A percentile compares a stretch with the other conserved stretches of the same genome.
Conservation (phyloP, 2,888 invertebrate species). For the Aphelenchoides bicaudatus region DNA sequence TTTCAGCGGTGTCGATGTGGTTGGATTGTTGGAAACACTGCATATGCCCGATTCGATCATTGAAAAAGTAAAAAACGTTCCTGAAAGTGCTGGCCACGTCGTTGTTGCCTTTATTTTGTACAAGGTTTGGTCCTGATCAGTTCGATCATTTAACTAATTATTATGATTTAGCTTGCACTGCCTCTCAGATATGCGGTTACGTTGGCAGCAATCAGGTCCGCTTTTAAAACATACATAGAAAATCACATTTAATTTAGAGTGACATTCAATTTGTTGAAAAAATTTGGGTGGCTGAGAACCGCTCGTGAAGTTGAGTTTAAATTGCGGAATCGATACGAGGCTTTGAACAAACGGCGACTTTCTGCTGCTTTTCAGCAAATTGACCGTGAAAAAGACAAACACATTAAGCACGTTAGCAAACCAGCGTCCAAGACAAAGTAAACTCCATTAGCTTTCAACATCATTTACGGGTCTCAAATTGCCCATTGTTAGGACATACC, state of each 20-base stretch:
- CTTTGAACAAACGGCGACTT: conserved; percentile 17
- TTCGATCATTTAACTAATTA: conserved; percentile 7
- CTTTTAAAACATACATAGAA: too few relatives aligned
- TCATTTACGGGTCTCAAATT: background rate
- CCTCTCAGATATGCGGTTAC: conserved; percentile 58
- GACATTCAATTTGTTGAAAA: conserved; percentile 43
- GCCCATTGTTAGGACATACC: too few relatives aligned
- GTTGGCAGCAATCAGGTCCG: conserved; percentile 48
- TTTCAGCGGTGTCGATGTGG: conserved; percentile 82
- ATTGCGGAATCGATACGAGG: conserved; percentile 46
- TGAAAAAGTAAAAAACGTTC: conserved; percentile 68
- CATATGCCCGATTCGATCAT: conserved; percentile 77
- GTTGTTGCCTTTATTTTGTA: conserved; percentile 87
- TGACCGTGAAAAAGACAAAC: conserved; percentile 13
- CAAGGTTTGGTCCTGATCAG: conserved; percentile 68
- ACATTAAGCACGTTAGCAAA: background rate
- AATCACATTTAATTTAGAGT: too few relatives aligned
- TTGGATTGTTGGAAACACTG: conserved; percentile 73
- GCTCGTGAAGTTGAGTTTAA: conserved; percentile 42
- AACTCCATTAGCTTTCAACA: background rate
- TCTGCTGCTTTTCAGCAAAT: conserved; percentile 3
- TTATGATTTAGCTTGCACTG: conserved; percentile 45
- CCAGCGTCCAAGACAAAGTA: conserved; percentile 13
- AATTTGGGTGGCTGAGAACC: conserved; percentile 49
- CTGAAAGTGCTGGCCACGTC: conserved; percentile 73